These are phyloP conservation scores for Rousettus leschenaultii DNA, from an alignment of 2,113 vertebrate species.

Conservation along the genomic window DNA sequence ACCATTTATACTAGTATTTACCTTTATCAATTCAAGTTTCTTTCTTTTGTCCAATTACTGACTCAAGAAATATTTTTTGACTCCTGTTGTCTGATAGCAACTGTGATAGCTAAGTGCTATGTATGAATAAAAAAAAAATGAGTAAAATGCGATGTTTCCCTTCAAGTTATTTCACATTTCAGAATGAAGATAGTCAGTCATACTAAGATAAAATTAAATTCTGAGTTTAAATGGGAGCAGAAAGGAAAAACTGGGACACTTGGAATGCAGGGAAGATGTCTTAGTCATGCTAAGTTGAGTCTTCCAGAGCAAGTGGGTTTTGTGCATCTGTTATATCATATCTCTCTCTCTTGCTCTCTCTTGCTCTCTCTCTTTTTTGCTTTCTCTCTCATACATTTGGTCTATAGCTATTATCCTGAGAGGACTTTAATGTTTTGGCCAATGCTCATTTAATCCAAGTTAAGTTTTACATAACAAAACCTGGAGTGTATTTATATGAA, in stretches of 20 bases:
- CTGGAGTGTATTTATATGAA: background rate
- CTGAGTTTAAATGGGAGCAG: background rate
- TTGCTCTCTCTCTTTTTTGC: too few species aligned
- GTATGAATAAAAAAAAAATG: background rate
- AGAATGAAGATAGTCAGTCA: background rate
- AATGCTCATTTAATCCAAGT: background rate
- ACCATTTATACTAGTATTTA: background rate
- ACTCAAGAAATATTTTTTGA: background rate
- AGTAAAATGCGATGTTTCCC: background rate
- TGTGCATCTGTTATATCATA: background rate
- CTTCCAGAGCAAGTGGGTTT: background rate
- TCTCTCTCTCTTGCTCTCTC: accelerated
- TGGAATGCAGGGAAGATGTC: background rate
- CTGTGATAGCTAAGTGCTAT: background rate
- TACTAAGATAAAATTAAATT: background rate
- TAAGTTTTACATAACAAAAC: slow-evolving; percentile 33
- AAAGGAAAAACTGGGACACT: background rate
- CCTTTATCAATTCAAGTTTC: background rate
- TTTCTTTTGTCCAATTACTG: background rate
- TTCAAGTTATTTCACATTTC: background rate
- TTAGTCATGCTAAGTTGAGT: background rate
- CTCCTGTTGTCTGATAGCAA: background rate
- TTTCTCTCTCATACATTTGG: background rate
- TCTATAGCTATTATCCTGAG: background rate
- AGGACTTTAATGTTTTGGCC: background rate